Conservation (phyloP, 1,140 invertebrate genomes). For the Drosophila paulistorum region DNA sequence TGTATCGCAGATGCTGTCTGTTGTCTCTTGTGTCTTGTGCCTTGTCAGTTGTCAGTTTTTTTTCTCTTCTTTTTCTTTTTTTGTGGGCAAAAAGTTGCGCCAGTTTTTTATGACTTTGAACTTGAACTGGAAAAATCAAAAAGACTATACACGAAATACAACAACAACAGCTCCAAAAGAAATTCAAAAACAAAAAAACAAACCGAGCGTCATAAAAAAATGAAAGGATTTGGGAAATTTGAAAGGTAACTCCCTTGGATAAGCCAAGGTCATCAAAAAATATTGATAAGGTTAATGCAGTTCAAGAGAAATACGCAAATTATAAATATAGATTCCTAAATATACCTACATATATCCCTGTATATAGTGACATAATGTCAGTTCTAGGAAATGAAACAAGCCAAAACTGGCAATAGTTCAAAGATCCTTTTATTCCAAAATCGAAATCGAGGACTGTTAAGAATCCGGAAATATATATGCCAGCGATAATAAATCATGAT, state of each 20-base stretch:
- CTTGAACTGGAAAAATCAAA: constrained; percentile 66
- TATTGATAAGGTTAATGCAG: constrained; percentile 1
- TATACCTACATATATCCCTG: too few species aligned
- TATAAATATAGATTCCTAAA: too few species aligned
- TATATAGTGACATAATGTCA: too few species aligned
- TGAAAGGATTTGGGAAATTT: constrained; percentile 9
- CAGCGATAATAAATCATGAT: too few species aligned
- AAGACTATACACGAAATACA: not conserved
- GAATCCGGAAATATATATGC: too few species aligned
- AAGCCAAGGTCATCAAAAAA: not conserved
- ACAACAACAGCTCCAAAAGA: constrained; percentile 25
- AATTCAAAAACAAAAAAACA: constrained; percentile 34
- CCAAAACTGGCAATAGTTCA: too few species aligned
- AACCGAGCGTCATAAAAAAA: not conserved
- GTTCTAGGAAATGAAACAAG: too few species aligned
- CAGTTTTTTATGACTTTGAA: constrained; percentile 78
- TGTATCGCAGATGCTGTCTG: constrained; percentile 18
- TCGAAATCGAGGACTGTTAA: too few species aligned
- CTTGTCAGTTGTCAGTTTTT: not conserved
- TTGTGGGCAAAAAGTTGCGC: constrained; percentile 49
- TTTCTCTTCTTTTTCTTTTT: not conserved
- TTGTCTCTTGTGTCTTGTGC: constrained; percentile 27
- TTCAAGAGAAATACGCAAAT: too few species aligned
- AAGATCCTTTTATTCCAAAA: too few species aligned
- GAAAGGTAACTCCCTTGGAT: constrained; percentile 7